Conservation (phyloP, 2,113 vertebrate species). For the Mirza zaza region DNA sequence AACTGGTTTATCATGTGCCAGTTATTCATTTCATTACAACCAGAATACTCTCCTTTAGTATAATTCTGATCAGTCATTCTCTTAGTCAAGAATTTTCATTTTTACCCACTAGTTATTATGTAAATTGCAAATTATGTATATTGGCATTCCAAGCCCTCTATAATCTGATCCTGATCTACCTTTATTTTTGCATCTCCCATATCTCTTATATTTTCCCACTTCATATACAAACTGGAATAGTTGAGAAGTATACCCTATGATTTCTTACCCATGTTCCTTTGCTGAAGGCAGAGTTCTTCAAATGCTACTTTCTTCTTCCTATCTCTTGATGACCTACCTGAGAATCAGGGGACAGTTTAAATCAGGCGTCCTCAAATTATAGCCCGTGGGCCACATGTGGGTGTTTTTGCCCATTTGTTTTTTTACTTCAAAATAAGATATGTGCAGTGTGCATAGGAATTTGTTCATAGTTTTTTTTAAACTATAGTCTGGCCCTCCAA, state of each 20-base stretch:
- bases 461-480: no score
- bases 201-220: not conserved
- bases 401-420: no score
- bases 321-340: not conserved
- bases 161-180: not conserved
- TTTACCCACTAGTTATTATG: not conserved
- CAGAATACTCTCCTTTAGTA: not conserved
- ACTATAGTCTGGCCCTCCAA: no score
- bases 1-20: not conserved
- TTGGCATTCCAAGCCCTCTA: not conserved
- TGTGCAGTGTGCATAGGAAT: no score
- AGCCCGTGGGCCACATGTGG: no score
- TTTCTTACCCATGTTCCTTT: not conserved
- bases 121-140: not conserved
- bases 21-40: not conserved
- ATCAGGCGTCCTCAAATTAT: no score
- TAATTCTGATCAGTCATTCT: not conserved
- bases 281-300: not conserved
- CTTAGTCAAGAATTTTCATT: not conserved
- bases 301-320: not conserved
- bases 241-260: not conserved
- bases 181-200: not conserved
- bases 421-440: no score
- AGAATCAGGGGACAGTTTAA: not conserved
- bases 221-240: not conserved